Conservation (phyloP, 2,888 invertebrate genomes). For the Emmelina monodactyla region DNA sequence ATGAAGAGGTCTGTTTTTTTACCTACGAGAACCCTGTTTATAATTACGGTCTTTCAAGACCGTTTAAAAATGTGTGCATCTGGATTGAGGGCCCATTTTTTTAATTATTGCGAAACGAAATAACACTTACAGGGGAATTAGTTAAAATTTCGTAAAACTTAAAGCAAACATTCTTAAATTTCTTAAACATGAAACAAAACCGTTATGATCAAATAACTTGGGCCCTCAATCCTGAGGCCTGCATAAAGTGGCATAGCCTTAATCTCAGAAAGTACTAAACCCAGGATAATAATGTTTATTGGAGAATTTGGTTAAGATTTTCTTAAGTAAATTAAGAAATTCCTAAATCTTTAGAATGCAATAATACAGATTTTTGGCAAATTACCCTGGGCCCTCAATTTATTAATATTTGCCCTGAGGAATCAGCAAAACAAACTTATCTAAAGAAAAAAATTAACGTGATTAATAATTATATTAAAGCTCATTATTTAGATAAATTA, state of each 20-base stretch:
- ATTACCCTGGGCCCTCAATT: no score
- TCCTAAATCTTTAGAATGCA: neutral
- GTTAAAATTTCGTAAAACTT: neutral
- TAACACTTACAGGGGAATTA: neutral
- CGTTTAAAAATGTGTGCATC: no score
- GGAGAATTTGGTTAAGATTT: neutral
- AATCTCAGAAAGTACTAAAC: no score
- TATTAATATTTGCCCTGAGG: no score
- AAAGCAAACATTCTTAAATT: conserved; percentile 1
- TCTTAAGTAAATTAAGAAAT: neutral
- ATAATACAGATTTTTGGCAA: neutral
- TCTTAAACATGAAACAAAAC: no score
- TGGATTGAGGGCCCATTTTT: conserved; percentile 1
- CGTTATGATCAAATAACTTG: no score
- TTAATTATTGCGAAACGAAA: neutral
- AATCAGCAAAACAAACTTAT: neutral
- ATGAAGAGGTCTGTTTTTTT: no score
- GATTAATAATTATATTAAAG: no score
- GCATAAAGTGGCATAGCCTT: no score
- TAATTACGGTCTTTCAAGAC: no score
- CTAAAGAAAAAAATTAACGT: neutral
- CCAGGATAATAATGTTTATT: neutral
- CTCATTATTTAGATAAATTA: neutral
- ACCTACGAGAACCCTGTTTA: no score
- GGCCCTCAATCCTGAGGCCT: no score